A percentile compares a stretch with the other conserved stretches of the same genome.
Evolutionary conservation across 2,797 vertebrate species (phyloP).

Genomic region (Acomys russatus): DNA sequence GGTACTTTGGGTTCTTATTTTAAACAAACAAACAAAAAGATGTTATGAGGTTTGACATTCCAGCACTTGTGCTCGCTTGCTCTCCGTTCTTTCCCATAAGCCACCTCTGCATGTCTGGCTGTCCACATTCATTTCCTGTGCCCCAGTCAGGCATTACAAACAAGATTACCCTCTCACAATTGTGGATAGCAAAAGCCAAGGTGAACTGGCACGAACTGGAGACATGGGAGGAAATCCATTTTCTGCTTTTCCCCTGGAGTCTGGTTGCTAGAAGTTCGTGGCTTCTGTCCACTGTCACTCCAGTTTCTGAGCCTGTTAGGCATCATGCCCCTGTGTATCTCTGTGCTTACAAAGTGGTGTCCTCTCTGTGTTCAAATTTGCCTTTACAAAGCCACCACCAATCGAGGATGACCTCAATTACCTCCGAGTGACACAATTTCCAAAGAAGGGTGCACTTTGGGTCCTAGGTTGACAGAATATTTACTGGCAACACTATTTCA

Average conservation of each 20-base stretch:
- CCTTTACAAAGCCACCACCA: neutral
- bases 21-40: neutral
- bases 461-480: neutral
- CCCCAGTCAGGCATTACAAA: neutral
- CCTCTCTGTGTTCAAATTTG: slow-evolving; percentile 1
- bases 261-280: neutral
- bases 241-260: neutral
- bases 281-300: neutral
- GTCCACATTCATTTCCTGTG: neutral
- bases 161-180: neutral
- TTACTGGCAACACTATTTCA: neutral
- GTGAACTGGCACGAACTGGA: neutral
- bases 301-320: neutral
- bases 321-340: rapidly evolving
- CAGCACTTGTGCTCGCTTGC: neutral
- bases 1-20: slow-evolving; percentile 33
- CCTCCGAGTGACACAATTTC: slow-evolving; percentile 10
- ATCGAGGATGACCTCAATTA: neutral
- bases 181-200: neutral
- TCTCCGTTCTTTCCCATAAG: neutral
- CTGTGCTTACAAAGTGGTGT: neutral
- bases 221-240: neutral
- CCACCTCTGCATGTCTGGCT: neutral
- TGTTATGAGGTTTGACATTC: neutral
- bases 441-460: neutral